Evolutionary conservation across 64 coral and sea anemone genomes (phyloP).

Genomic region (Montipora capricornis): DNA sequence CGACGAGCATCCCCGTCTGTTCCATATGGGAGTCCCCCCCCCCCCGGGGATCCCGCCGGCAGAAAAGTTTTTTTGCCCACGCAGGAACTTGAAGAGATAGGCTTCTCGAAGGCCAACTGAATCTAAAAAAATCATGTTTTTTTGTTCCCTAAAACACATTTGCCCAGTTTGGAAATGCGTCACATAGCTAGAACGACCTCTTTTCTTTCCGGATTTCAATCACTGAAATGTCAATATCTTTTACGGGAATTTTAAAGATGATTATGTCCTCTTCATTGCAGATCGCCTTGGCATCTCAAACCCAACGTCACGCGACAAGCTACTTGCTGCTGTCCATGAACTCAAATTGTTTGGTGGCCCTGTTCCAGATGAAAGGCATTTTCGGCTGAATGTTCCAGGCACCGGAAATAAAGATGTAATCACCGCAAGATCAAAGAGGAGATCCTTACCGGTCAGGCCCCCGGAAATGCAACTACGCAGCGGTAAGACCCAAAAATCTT

Average conservation of each 20-base stretch:
- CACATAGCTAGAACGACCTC: background rate
- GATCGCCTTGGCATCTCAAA: constrained; percentile 48
- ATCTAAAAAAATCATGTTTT: no score
- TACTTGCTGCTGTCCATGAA: constrained; percentile 60
- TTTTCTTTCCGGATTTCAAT: background rate
- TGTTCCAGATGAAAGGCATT: constrained; percentile 39
- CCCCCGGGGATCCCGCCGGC: no score
- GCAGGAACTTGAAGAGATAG: no score
- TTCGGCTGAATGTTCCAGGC: constrained; percentile 2
- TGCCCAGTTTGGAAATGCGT: background rate
- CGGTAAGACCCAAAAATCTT: background rate
- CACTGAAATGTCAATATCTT: no score
- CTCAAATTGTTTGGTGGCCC: constrained; percentile 53
- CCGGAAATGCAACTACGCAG: background rate
- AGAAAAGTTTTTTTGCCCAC: no score
- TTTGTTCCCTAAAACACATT: no score
- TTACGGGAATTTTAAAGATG: background rate
- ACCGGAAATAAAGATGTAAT: background rate
- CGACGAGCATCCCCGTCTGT: no score
- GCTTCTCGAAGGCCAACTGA: no score
- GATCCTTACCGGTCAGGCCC: constrained; percentile 18
- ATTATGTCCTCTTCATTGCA: background rate
- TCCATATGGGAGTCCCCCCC: no score
- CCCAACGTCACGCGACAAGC: constrained; percentile 58
- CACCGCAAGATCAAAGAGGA: background rate